These are phyloP conservation scores for Disparrhopalites patrizii DNA, from an alignment of 2,888 invertebrate species.

Conservation along the genomic window DNA sequence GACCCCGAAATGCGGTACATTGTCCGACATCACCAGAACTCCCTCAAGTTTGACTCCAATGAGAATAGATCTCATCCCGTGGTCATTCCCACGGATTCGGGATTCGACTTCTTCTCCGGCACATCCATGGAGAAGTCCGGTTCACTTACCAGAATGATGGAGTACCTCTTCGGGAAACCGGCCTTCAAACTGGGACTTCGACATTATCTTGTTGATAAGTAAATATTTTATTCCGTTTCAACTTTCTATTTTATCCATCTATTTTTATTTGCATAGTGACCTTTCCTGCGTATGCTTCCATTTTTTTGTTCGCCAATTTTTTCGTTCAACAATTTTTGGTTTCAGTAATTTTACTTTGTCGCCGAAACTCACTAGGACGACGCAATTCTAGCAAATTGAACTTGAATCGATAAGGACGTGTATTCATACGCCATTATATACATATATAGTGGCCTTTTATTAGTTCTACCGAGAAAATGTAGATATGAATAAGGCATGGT, in stretches of 20 bases:
- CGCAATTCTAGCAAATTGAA: no score
- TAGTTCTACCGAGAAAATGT: no score
- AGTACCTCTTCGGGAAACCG: constrained; percentile 33
- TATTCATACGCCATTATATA: no score
- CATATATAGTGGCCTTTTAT: no score
- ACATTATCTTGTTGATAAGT: constrained; percentile 26
- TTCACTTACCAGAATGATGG: constrained; percentile 38
- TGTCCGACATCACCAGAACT: constrained; percentile 31
- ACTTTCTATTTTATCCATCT: background rate
- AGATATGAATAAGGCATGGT: no score
- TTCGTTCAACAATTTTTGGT: no score
- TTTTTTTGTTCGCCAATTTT: no score
- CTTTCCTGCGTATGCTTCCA: background rate
- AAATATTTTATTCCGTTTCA: background rate
- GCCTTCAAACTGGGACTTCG: constrained; percentile 32
- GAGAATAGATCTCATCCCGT: constrained; percentile 36
- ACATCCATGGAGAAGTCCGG: constrained; percentile 42
- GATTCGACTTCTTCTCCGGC: constrained; percentile 21
- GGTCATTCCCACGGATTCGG: constrained; percentile 28
- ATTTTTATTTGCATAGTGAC: constrained; percentile 21
- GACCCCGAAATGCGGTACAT: constrained; percentile 37
- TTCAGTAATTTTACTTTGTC: no score
- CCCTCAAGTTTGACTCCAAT: constrained; percentile 33
- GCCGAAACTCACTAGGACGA: no score
- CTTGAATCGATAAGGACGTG: no score